Percentiles rank a stretch among this genome's conserved stretches.
Evolutionary conservation across 53 echinoderm and acorn worm species (phyloP).

Genomic region (Henricia sp.): DNA sequence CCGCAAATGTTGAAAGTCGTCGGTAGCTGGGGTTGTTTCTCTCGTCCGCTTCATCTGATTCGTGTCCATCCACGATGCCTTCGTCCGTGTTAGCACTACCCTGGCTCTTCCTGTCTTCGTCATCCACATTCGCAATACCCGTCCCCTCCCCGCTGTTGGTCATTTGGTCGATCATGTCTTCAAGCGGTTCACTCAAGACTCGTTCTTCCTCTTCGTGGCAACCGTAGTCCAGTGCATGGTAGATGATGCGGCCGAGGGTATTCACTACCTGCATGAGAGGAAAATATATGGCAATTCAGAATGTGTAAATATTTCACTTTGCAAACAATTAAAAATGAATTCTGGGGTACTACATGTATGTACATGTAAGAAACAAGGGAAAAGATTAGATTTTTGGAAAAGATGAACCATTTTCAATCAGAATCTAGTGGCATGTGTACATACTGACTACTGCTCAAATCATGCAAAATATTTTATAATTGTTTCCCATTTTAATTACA

Average conservation of each 20-base stretch:
- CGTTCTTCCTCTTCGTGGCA: constrained; percentile 86
- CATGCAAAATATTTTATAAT: no score
- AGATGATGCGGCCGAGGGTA: constrained; percentile 79
- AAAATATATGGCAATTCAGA: neutral
- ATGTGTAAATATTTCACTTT: no score
- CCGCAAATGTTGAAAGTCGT: constrained; percentile 19
- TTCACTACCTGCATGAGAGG: constrained; percentile 93
- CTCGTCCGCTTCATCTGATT: constrained; percentile 79
- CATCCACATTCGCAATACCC: constrained; percentile 42
- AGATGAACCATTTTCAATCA: no score
- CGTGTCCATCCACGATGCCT: constrained; percentile 87
- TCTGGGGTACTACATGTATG: no score
- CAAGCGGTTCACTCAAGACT: constrained; percentile 82
- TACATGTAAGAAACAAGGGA: no score
- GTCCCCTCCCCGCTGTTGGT: constrained; percentile 66
- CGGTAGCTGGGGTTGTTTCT: constrained; percentile 42
- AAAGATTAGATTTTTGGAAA: no score
- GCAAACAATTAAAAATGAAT: no score
- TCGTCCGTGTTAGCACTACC: constrained; percentile 77
- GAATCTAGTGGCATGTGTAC: no score
- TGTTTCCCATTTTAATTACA: no score
- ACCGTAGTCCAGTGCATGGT: constrained; percentile 92
- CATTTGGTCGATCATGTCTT: constrained; percentile 84
- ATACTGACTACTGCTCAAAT: no score
- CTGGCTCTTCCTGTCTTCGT: constrained; percentile 48